Conservation (phyloP, 92 coral and sea anemone species). For the Paragorgia papillata region DNA sequence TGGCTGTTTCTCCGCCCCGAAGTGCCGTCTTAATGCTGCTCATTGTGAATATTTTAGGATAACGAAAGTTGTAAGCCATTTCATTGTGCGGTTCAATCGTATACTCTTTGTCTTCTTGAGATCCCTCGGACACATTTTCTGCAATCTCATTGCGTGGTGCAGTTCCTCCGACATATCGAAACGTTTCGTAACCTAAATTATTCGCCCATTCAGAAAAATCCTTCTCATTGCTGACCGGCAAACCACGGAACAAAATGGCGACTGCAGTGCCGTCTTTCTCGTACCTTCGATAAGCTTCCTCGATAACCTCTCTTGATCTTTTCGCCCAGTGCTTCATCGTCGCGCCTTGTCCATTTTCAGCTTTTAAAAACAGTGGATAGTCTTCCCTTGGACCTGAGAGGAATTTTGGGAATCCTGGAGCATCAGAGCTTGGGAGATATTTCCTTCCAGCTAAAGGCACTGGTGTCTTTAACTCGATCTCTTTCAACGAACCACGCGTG, state of each 20-base stretch:
- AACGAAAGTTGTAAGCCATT: constrained; percentile 41
- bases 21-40: constrained; percentile 4
- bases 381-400: constrained; percentile 47
- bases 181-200: constrained; percentile 35
- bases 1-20: constrained; percentile 67
- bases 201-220: constrained; percentile 51
- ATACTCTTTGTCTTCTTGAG: constrained; percentile 48
- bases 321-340: constrained; percentile 56
- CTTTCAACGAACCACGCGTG: constrained; percentile 22
- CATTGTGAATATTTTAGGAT: constrained; percentile 53
- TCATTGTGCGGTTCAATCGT: constrained; percentile 69
- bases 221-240: constrained; percentile 48
- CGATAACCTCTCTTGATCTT: no score
- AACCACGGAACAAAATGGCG: constrained; percentile 62
- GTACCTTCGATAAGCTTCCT: constrained; percentile 34
- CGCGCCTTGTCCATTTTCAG: constrained; percentile 22
- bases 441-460: not conserved
- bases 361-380: constrained; percentile 42
- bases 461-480: constrained; percentile 46
- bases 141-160: constrained; percentile 40
- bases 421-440: constrained; percentile 43
- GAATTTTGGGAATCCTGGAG: constrained; percentile 59
- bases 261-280: constrained; percentile 4
- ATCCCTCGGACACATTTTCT: constrained; percentile 41
- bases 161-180: constrained; percentile 49